These are phyloP conservation scores for Taxidea taxus DNA, from an alignment of 2,113 vertebrate species.

Conservation along the genomic window DNA sequence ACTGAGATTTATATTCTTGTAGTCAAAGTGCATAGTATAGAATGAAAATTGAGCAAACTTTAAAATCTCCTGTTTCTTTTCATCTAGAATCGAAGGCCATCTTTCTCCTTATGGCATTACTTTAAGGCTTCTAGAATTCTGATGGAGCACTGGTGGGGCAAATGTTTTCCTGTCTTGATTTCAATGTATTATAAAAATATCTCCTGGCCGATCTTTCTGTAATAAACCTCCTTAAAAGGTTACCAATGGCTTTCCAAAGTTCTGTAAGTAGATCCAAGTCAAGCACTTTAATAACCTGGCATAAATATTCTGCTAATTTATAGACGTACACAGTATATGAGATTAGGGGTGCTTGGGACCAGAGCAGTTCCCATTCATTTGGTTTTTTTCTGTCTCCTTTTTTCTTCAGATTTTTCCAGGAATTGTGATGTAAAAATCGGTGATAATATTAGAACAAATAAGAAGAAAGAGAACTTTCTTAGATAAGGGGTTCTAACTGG, in stretches of 20 bases:
- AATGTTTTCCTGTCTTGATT: not conserved
- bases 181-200: not conserved
- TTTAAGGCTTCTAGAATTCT: not conserved
- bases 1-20: not conserved
- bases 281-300: not conserved
- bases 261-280: not conserved
- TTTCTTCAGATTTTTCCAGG: not conserved
- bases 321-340: accelerated
- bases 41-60: not conserved
- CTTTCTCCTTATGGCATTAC: not conserved
- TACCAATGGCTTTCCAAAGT: not conserved
- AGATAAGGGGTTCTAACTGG: not conserved
- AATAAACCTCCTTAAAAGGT: slow-evolving; percentile 15
- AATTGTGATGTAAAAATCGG: not conserved
- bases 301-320: not conserved
- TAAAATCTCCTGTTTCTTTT: not conserved
- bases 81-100: not conserved
- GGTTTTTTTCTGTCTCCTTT: not conserved
- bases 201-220: not conserved
- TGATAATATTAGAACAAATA: not conserved
- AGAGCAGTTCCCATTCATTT: not conserved
- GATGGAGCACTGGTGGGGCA: not conserved
- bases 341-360: not conserved
- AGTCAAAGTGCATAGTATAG: not conserved
- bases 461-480: not conserved